Conservation (phyloP, 2,888 invertebrate genomes). For the Tenthredo amoena region DNA sequence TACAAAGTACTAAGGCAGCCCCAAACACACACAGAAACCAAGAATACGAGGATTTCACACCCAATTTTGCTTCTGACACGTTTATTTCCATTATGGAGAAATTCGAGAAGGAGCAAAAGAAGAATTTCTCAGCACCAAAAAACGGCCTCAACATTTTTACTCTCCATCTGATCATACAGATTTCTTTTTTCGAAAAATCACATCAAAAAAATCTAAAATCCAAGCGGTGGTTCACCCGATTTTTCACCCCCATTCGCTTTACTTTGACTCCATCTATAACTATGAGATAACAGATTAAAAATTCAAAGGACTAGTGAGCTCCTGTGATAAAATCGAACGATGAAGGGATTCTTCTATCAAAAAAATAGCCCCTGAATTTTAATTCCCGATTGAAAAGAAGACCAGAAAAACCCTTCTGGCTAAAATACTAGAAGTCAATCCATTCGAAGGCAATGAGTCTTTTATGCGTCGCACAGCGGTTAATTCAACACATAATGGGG, state of each 20-base stretch:
- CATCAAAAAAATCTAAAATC: not conserved
- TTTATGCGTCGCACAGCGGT: slow-evolving; percentile 58
- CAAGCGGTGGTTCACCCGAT: not conserved
- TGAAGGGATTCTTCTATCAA: too few species aligned
- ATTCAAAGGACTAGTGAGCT: not conserved
- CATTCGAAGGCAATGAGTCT: slow-evolving; percentile 69
- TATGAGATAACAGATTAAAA: not conserved
- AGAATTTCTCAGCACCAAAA: not conserved
- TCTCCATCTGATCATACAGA: not conserved
- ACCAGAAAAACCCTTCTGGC: not conserved
- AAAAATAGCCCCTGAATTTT: not conserved
- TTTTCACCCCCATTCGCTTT: not conserved
- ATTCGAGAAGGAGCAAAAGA: not conserved
- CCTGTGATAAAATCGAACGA: too few species aligned
- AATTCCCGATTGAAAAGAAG: not conserved
- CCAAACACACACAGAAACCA: not conserved
- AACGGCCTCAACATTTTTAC: not conserved
- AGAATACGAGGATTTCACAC: not conserved
- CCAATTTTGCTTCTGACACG: not conserved
- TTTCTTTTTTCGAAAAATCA: too few species aligned
- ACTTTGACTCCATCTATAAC: not conserved
- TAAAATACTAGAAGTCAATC: slow-evolving; percentile 69
- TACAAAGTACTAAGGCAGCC: not conserved
- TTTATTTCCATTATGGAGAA: not conserved
- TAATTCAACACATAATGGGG: slow-evolving; percentile 47